Evolutionary conservation across 2,888 invertebrate genomes (phyloP).

Genomic region (Thysanoteuthis rhombus): DNA sequence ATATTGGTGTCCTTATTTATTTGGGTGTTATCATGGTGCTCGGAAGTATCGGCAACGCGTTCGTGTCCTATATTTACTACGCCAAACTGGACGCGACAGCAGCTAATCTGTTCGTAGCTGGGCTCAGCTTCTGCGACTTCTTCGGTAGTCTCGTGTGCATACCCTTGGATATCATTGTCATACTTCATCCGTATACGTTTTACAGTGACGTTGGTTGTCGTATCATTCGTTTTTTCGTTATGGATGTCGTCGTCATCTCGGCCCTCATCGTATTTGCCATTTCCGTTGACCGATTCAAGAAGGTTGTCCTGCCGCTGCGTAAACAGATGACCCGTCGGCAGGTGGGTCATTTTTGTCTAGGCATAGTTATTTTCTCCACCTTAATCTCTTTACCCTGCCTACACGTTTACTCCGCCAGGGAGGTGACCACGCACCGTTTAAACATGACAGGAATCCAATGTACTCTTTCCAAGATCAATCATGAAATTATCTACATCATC

Average conservation of each 20-base stretch:
- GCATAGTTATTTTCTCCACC: neutral
- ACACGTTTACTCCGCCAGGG: neutral
- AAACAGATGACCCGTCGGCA: slow-evolving; percentile 1
- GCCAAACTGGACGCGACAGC: neutral
- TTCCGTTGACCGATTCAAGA: slow-evolving; percentile 17
- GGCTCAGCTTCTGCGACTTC: neutral
- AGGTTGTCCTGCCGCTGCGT: neutral
- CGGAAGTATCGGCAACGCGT: neutral
- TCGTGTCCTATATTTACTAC: slow-evolving; percentile 14
- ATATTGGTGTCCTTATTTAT: neutral
- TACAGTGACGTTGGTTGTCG: neutral
- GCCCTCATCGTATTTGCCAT: slow-evolving; percentile 1
- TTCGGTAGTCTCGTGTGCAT: neutral
- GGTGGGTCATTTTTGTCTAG: neutral
- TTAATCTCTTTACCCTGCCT: neutral
- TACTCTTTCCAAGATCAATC: neutral
- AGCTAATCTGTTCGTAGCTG: neutral
- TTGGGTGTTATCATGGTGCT: neutral
- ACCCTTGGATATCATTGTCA: neutral
- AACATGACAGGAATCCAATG: neutral
- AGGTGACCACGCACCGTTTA: neutral
- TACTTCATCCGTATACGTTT: neutral
- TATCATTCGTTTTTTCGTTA: neutral
- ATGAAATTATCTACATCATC: neutral
- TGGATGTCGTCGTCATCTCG: neutral